Evolutionary conservation across 2,888 invertebrate species (phyloP), one percentile per base, ranked within the genome.

Genomic region (Corythucha ciliata): DNA sequence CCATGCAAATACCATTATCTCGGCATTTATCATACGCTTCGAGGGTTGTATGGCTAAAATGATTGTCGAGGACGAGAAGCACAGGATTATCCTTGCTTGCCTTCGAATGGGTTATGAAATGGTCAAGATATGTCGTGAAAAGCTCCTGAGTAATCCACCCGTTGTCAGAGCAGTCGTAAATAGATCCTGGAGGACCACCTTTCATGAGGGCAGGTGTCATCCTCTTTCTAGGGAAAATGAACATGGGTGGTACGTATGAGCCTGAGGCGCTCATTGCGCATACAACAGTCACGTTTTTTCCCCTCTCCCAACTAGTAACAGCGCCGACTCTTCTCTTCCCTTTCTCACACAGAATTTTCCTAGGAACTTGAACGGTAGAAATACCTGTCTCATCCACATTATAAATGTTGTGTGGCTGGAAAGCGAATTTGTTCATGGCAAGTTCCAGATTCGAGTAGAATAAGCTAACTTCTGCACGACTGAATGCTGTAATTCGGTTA

Each of bases 121-220:
- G 36, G 10, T n/a, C 7, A 8, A 36, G 36, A 10, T 14, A 36
- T n/a, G 18, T 14, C 12, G 32, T 12, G 24, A 40, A 48, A 21
- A 48, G 22, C 14, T 40, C 16, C 27, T 48, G 29, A 20, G 37
- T 48, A 2, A 26, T 40, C 48, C 48, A 48, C 2, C 48, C 48
- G 18, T 48, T 48, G 14, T 40, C 22, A 10, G 48, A 48, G 33
- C 48, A 48, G 21, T 48, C 21, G 27, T 48, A 48, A 5, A 21
- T 22, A 32, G 25, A 14, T 26, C 40, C 48, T 29, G 21, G 26
- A 14, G 39, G 48, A 10, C 40, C 48, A 48, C 20, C 63, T n/a
- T n/a, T n/a, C n/a, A n/a, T n/a, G n/a, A n/a, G n/a, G n/a, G n/a
- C n/a, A n/a, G n/a, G n/a, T n/a, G n/a, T n/a, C n/a, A n/a, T n/a